phyloP scores from a whole-genome alignment of 2,113 vertebrate species.

The Brachyhypopomus occidentalis region DNA sequence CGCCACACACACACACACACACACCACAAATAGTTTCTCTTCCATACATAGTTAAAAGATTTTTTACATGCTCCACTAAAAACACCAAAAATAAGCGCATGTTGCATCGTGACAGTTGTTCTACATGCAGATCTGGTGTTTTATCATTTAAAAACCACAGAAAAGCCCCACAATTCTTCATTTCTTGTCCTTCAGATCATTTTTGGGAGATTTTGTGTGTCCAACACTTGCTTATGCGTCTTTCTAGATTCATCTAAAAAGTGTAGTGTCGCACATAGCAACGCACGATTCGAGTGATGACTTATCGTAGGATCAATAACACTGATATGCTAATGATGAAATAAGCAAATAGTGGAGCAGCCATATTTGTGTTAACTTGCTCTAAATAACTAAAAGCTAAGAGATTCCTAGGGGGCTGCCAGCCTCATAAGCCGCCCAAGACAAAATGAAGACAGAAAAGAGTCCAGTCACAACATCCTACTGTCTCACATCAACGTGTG shows the following conservation, averaged over 20 bases:
- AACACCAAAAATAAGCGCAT: conserved; percentile 59
- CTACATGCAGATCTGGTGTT: conserved; percentile 62
- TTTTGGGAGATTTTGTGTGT: conserved; percentile 15
- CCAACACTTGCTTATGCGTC: conserved; percentile 1
- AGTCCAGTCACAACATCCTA: background rate
- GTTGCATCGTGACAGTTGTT: conserved; percentile 47
- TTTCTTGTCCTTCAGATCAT: conserved; percentile 39
- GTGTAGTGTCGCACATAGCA: conserved; percentile 19
- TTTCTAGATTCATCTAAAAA: conserved; percentile 8
- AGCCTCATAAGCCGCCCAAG: background rate
- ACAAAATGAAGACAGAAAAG: conserved; percentile 4
- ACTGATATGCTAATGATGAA: conserved; percentile 42
- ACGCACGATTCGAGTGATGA: conserved; percentile 18
- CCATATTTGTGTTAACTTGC: background rate
- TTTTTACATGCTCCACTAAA: conserved; percentile 67
- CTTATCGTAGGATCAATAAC: conserved; percentile 24
- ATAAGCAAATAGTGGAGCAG: background rate
- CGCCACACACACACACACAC: conserved; percentile 34
- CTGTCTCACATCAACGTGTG: background rate
- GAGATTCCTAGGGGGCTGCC: conserved; percentile 8
- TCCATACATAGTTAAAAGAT: conserved; percentile 47
- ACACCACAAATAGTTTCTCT: conserved; percentile 50
- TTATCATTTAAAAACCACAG: conserved; percentile 25
- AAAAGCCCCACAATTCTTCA: conserved; percentile 41
- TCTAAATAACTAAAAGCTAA: background rate